Conservation (phyloP, 2,797 vertebrate species). For the Morus bassanus region DNA sequence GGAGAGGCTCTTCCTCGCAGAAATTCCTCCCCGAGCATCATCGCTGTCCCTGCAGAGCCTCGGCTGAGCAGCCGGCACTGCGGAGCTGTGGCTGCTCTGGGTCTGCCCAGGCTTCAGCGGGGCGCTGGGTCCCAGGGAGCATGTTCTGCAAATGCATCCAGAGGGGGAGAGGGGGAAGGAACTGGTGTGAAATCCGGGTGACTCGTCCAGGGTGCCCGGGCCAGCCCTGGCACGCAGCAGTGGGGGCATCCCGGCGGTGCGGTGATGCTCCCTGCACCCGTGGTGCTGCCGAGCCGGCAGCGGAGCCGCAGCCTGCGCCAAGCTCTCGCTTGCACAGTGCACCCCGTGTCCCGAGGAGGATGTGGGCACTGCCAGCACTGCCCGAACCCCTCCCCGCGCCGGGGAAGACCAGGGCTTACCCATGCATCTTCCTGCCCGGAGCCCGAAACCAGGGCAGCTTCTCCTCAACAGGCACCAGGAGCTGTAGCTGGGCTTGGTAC, state of each 20-base stretch:
- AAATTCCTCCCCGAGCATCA: too few species aligned
- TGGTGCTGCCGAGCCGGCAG: not conserved
- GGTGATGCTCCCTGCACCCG: not conserved
- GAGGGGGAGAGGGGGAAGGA: not conserved
- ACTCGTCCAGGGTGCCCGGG: too few species aligned
- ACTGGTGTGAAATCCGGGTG: not conserved
- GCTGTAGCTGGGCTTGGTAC: not conserved
- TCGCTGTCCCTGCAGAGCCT: not conserved
- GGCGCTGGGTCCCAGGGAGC: not conserved
- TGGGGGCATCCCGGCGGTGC: not conserved
- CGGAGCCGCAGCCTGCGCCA: not conserved
- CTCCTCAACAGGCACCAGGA: not conserved
- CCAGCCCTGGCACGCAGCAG: too few species aligned
- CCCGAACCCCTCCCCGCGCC: too few species aligned
- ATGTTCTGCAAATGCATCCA: not conserved
- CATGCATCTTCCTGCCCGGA: fast-evolving
- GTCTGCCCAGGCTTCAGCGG: not conserved
- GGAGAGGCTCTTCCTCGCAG: not conserved
- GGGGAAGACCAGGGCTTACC: fast-evolving
- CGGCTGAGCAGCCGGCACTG: not conserved
- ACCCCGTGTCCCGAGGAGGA: not conserved
- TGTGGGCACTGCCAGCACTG: not conserved
- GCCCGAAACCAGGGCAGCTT: not conserved
- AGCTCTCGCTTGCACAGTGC: not conserved
- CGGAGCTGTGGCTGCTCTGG: not conserved